Percentiles rank a stretch among this genome's conserved stretches.
These are phyloP conservation scores for Lithodes maja DNA, from an alignment of 2,888 invertebrate genomes.

Conservation along the genomic window DNA sequence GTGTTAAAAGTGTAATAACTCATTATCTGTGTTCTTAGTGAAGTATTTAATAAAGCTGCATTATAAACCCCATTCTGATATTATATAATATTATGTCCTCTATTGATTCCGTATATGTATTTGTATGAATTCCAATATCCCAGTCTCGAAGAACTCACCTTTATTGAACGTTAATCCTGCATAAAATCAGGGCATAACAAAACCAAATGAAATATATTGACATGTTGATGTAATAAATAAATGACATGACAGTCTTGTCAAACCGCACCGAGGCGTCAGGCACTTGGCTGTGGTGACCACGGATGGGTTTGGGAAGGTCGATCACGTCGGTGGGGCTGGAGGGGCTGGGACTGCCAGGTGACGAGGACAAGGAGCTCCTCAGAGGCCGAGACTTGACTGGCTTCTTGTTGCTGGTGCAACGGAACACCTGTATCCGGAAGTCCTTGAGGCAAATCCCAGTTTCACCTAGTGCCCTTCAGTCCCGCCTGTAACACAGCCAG, in stretches of 20 bases:
- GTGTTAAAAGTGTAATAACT: too few relatives aligned
- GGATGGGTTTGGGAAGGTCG: conserved; percentile 5
- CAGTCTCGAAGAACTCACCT: too few relatives aligned
- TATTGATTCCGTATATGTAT: too few relatives aligned
- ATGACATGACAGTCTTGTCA: background rate
- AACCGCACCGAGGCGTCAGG: conserved; percentile 29
- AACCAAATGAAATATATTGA: too few relatives aligned
- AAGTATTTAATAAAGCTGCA: too few relatives aligned
- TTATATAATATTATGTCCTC: too few relatives aligned
- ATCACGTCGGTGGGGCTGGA: background rate
- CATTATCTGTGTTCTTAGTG: too few relatives aligned
- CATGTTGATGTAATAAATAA: too few relatives aligned
- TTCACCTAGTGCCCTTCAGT: conserved; percentile 23
- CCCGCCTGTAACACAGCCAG: conserved; percentile 40
- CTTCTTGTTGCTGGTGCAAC: conserved; percentile 14
- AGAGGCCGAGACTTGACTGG: background rate
- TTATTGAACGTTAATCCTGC: too few relatives aligned
- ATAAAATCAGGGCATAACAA: too few relatives aligned
- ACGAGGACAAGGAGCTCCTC: background rate
- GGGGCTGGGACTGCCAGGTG: background rate
- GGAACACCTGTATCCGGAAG: conserved; percentile 9
- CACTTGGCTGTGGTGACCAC: conserved; percentile 22
- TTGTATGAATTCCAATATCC: too few relatives aligned
- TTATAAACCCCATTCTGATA: too few relatives aligned
- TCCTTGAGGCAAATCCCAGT: conserved; percentile 26